phyloP scores from a whole-genome alignment of 1,140 invertebrate genomes.

The Meloidogyne exigua region DNA sequence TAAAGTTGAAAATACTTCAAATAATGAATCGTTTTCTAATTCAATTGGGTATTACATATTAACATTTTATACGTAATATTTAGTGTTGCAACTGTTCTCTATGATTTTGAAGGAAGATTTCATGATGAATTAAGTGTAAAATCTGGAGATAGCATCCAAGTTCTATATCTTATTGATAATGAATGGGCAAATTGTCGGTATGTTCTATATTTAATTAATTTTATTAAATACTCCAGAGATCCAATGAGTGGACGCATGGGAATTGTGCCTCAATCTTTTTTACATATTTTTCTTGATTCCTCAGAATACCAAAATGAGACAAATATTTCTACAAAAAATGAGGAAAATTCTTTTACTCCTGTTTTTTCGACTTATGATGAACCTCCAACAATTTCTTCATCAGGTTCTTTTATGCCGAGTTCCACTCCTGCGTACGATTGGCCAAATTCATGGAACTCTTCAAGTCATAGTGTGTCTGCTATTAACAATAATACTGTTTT shows the following conservation, averaged over 20 bases:
- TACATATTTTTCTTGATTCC: slow-evolving; percentile 57
- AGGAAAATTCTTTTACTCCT: background rate
- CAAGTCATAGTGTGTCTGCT: background rate
- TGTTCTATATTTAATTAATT: slow-evolving; percentile 2
- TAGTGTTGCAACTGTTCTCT: slow-evolving; percentile 54
- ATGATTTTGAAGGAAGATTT: slow-evolving; percentile 54
- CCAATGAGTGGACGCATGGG: slow-evolving; percentile 45
- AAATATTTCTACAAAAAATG: background rate
- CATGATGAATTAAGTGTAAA: slow-evolving; percentile 48
- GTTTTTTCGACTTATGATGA: background rate
- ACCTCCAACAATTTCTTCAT: background rate
- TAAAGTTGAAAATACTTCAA: background rate
- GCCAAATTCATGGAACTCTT: slow-evolving; percentile 5
- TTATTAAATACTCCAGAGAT: slow-evolving; percentile 18
- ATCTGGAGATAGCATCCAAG: slow-evolving; percentile 44
- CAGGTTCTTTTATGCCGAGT: background rate
- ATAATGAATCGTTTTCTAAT: slow-evolving; percentile 1
- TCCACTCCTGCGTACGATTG: background rate
- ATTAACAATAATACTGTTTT: background rate
- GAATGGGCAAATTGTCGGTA: slow-evolving; percentile 53
- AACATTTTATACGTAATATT: background rate
- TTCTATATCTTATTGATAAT: slow-evolving; percentile 38
- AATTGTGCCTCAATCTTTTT: slow-evolving; percentile 51
- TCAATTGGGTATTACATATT: slow-evolving; percentile 27
- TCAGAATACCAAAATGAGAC: slow-evolving; percentile 21